These are phyloP conservation scores for Gallinago undulata DNA, from an alignment of 2,113 vertebrate species.

Conservation along the genomic window DNA sequence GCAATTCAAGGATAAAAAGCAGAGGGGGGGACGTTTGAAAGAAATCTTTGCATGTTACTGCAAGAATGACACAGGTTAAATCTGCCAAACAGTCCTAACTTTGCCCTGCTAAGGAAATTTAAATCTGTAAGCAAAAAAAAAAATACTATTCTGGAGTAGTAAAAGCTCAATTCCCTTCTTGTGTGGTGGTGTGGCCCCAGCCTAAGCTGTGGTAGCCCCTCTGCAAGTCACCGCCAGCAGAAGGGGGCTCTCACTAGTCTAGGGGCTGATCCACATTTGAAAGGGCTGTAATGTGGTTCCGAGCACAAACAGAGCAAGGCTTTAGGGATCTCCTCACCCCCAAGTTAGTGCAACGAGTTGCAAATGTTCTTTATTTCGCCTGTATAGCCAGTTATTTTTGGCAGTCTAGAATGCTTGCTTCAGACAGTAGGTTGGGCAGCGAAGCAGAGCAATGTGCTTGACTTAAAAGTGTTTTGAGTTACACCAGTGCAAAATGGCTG, in stretches of 20 bases:
- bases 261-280: background rate
- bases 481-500: background rate
- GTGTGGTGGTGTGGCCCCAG: background rate
- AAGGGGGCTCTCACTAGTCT: background rate
- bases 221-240: background rate
- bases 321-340: background rate
- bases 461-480: background rate
- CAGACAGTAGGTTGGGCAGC: background rate
- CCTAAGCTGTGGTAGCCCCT: background rate
- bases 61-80: background rate
- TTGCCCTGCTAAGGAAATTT: background rate
- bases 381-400: background rate
- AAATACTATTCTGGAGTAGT: background rate
- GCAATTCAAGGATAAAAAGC: background rate
- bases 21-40: background rate
- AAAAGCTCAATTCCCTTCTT: background rate
- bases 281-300: background rate
- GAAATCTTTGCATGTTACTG: background rate
- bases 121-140: background rate
- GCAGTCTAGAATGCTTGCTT: background rate
- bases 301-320: background rate
- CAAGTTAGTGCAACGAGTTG: background rate
- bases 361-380: background rate
- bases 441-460: background rate
- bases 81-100: background rate